phyloP scores from a whole-genome alignment of 2,113 vertebrate species.

The Polyodon spathula region DNA sequence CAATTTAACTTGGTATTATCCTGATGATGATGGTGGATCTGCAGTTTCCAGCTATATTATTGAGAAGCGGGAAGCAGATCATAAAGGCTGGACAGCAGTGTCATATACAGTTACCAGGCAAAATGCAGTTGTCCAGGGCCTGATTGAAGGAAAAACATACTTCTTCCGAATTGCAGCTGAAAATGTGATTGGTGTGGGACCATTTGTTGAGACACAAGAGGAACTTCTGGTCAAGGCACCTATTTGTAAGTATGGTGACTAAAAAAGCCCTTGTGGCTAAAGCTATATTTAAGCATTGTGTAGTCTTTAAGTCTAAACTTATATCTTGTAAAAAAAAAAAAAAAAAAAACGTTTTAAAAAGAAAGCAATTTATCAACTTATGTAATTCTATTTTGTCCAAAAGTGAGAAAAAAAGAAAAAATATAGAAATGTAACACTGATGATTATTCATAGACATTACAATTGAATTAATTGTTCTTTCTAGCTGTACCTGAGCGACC shows the following conservation, averaged over 20 bases:
- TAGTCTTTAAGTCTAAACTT: too few species aligned
- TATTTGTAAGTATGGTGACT: slow-evolving; percentile 67
- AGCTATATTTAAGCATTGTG: too few species aligned
- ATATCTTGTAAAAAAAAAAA: too few species aligned
- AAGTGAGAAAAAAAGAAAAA: too few species aligned
- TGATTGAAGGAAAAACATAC: slow-evolving; percentile 76
- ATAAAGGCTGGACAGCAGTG: slow-evolving; percentile 83
- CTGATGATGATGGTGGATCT: slow-evolving; percentile 91
- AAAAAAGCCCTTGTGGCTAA: too few species aligned
- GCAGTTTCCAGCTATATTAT: slow-evolving; percentile 87
- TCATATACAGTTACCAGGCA: slow-evolving; percentile 79
- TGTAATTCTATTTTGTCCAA: neutral
- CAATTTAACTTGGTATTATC: slow-evolving; percentile 90
- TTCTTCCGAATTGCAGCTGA: slow-evolving; percentile 94
- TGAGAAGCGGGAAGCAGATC: slow-evolving; percentile 87
- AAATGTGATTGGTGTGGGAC: slow-evolving; percentile 87
- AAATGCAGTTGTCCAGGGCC: slow-evolving; percentile 73
- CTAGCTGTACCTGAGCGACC: slow-evolving; percentile 88
- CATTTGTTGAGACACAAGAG: slow-evolving; percentile 71
- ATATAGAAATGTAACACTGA: too few species aligned
- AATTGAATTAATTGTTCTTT: neutral
- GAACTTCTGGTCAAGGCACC: slow-evolving; percentile 75
- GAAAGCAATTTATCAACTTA: neutral
- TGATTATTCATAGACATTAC: neutral
- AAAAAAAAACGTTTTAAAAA: too few species aligned